Evolutionary conservation across 2,113 vertebrate genomes (phyloP).

Genomic region (Lagopus leucura): DNA sequence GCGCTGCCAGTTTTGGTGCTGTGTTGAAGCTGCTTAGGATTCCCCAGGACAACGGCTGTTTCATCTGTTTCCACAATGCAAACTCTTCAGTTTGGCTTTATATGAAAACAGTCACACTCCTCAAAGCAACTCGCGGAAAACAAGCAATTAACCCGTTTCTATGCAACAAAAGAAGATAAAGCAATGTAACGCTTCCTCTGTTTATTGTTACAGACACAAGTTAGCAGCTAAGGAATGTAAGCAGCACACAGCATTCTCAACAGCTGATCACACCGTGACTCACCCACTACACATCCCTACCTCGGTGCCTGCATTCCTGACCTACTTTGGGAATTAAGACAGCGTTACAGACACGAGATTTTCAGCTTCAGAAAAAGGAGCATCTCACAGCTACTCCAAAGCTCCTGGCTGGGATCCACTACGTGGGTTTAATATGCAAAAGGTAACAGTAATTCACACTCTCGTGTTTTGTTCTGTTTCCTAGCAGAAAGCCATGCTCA

Average conservation of each 20-base stretch:
- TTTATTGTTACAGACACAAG: not conserved
- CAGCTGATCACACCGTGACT: not conserved
- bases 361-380: not conserved
- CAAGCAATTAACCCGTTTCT: not conserved
- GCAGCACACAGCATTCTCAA: not conserved
- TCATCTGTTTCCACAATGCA: not conserved
- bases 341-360: not conserved
- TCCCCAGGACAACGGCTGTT: not conserved
- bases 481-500: not conserved
- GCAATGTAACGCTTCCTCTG: not conserved
- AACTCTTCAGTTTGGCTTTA: not conserved
- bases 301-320: not conserved
- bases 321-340: conserved; percentile 42
- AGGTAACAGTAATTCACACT: not conserved
- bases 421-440: accelerated
- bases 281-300: not conserved
- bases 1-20: not conserved
- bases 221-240: not conserved
- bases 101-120: accelerated
- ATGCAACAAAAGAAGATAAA: not conserved
- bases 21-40: not conserved
- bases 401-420: not conserved
- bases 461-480: not conserved
- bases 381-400: not conserved
- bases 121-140: accelerated